A percentile compares a stretch with the other conserved stretches of the same genome.
These are phyloP conservation scores for Geotrupes spiniger DNA, from an alignment of 2,888 invertebrate species.

Conservation along the genomic window DNA sequence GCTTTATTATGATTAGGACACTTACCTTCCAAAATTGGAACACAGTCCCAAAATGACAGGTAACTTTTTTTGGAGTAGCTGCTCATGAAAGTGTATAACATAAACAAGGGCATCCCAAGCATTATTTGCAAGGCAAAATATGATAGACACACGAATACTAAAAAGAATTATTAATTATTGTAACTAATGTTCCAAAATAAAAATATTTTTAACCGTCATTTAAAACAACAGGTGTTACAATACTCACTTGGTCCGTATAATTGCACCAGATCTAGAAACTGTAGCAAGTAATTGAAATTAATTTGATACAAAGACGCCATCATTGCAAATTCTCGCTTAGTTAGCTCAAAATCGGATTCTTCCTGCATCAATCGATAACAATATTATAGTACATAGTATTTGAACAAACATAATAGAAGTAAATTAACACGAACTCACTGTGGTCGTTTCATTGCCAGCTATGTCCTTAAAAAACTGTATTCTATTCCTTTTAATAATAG, in stretches of 20 bases:
- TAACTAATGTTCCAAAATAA: no score
- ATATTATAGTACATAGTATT: not conserved
- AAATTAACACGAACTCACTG: not conserved
- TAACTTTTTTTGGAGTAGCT: conserved; percentile 17
- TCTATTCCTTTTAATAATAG: conserved; percentile 6
- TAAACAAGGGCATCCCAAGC: conserved; percentile 16
- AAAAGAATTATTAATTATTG: no score
- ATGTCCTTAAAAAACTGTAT: conserved; percentile 1
- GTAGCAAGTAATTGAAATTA: conserved; percentile 4
- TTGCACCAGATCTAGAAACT: conserved; percentile 6
- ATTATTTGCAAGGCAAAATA: conserved; percentile 9
- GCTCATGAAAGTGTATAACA: conserved; percentile 18
- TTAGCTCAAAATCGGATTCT: not conserved
- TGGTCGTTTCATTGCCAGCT: conserved; percentile 1
- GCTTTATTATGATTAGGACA: no score
- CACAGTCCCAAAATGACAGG: conserved; percentile 19
- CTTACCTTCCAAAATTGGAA: conserved; percentile 18
- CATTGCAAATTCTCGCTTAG: not conserved
- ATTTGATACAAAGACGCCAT: conserved; percentile 6
- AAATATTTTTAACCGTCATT: no score
- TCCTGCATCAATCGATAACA: conserved; percentile 2
- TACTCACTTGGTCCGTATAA: not conserved
- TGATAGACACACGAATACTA: conserved; percentile 10
- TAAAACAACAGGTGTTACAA: no score
- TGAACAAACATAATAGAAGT: no score